Conservation (phyloP, 2,797 vertebrate genomes). For the Sebastes matsubarae region DNA sequence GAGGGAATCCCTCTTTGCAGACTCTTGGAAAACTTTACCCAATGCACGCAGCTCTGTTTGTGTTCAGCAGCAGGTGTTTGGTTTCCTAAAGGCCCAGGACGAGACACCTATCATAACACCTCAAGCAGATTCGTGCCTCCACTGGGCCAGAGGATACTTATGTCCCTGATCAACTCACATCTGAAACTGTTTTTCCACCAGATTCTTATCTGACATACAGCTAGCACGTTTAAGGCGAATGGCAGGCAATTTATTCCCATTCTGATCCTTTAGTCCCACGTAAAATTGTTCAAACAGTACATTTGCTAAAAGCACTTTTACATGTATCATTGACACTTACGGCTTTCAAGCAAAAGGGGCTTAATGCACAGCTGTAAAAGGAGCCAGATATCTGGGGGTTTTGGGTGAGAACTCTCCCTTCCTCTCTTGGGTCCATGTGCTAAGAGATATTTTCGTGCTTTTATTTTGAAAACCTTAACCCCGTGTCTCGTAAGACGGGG, state of each 20-base stretch:
- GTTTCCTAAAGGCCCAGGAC: neutral
- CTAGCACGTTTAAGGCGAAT: neutral
- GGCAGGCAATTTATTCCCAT: neutral
- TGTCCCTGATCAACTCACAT: slow-evolving; percentile 3
- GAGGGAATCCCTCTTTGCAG: slow-evolving; percentile 34
- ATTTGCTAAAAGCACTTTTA: neutral
- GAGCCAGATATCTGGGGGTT: neutral
- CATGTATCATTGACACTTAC: neutral
- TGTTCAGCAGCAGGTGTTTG: slow-evolving; percentile 46
- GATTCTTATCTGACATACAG: neutral
- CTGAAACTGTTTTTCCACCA: slow-evolving; percentile 6
- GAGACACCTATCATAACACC: slow-evolving; percentile 19
- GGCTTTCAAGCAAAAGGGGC: neutral
- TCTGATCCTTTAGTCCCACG: neutral
- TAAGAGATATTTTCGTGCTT: slow-evolving; percentile 23
- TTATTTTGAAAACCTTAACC: slow-evolving; percentile 48
- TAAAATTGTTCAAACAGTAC: neutral
- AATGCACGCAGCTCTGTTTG: slow-evolving; percentile 22
- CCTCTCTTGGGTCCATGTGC: neutral
- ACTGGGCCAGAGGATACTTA: neutral
- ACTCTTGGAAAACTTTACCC: slow-evolving; percentile 44
- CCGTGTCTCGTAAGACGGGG: slow-evolving; percentile 12
- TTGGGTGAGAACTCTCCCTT: neutral
- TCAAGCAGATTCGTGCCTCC: neutral
- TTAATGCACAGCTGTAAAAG: neutral